phyloP scores from a whole-genome alignment of 2,888 invertebrate genomes.

The Chrysolina americana region DNA sequence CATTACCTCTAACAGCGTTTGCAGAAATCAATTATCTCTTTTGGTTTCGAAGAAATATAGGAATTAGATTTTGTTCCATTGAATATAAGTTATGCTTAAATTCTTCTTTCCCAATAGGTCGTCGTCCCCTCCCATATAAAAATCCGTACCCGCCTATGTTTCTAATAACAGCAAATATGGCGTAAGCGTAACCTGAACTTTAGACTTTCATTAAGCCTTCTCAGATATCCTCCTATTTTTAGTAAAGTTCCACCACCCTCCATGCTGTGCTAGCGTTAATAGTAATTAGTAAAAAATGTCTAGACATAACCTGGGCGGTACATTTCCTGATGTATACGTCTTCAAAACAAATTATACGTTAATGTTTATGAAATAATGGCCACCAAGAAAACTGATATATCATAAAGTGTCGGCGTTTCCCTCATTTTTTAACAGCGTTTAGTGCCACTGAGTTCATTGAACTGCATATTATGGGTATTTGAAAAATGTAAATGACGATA shows the following conservation, averaged over 20 bases:
- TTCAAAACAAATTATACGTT: slow-evolving; percentile 48
- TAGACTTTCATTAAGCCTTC: slow-evolving; percentile 28
- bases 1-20: too few relatives aligned
- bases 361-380: slow-evolving; percentile 27
- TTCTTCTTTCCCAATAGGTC: too few relatives aligned
- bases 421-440: neutral
- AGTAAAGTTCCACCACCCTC: slow-evolving; percentile 26
- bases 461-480: neutral
- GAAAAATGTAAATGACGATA: neutral
- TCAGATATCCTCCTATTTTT: slow-evolving; percentile 30
- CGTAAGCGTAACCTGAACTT: slow-evolving; percentile 25
- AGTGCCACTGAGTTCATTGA: neutral
- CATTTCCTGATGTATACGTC: slow-evolving; percentile 38
- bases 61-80: too few relatives aligned
- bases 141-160: neutral
- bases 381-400: slow-evolving; percentile 25
- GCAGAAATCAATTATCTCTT: too few relatives aligned
- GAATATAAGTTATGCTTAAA: too few relatives aligned
- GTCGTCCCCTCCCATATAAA: neutral
- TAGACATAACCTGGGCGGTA: slow-evolving; percentile 49
- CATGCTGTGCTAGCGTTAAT: slow-evolving; percentile 42
- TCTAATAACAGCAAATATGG: slow-evolving; percentile 10
- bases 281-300: slow-evolving; percentile 55
- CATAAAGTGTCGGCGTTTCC: slow-evolving; percentile 27
- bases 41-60: too few relatives aligned